phyloP scores from a whole-genome alignment of 2,113 vertebrate species.

The Accipiter cooperii region DNA sequence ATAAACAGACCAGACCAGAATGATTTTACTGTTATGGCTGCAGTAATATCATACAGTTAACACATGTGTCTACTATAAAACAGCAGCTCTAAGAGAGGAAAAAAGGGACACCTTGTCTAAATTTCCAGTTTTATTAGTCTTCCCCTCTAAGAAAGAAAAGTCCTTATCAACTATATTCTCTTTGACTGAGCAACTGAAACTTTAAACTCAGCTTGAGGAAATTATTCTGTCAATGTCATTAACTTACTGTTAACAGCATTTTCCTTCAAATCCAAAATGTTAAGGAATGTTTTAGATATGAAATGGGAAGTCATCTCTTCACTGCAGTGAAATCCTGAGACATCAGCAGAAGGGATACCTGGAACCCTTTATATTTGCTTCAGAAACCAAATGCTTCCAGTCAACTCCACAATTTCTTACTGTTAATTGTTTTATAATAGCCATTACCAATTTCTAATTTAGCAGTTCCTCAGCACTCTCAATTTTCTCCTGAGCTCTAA shows the following conservation, averaged over 20 bases:
- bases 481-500: not conserved
- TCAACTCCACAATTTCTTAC: not conserved
- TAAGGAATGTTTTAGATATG: not conserved
- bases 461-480: not conserved
- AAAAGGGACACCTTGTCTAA: not conserved
- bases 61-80: not conserved
- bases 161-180: not conserved
- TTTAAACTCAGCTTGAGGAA: not conserved
- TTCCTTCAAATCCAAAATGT: not conserved
- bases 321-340: not conserved
- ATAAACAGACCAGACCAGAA: not conserved
- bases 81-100: not conserved
- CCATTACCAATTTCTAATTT: conserved; percentile 24
- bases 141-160: not conserved
- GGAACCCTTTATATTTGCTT: not conserved
- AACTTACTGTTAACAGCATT: not conserved
- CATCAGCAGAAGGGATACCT: not conserved
- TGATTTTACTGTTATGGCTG: not conserved
- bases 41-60: not conserved
- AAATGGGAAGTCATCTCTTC: not conserved
- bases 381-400: not conserved
- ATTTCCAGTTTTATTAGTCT: not conserved
- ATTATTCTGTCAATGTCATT: not conserved
- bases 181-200: not conserved
- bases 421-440: conserved; percentile 10